Evolutionary conservation across 2,113 vertebrate species (phyloP).

Genomic region (Campylomormyrus numenius): DNA sequence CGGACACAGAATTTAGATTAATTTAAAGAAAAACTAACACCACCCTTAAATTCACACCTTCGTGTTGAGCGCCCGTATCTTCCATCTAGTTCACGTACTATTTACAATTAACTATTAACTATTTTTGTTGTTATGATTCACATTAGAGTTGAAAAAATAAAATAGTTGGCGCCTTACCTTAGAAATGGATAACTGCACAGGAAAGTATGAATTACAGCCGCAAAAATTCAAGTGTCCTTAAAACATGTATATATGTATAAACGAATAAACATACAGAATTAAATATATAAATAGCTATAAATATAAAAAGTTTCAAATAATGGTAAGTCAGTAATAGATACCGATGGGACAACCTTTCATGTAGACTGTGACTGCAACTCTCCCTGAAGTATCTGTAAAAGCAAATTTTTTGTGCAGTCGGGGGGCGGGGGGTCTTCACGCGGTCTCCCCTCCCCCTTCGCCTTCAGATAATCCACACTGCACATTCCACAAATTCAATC

Average conservation of each 20-base stretch:
- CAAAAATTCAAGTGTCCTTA: not conserved
- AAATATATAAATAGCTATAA: constrained; percentile 9
- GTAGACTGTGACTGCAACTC: not conserved
- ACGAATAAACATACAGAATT: not conserved
- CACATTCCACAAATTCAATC: constrained; percentile 1
- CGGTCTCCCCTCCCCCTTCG: not conserved
- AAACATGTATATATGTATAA: not conserved
- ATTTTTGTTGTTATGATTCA: not conserved
- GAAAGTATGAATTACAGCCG: not conserved
- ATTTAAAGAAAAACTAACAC: not conserved
- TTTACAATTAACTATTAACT: not conserved
- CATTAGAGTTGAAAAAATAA: not conserved
- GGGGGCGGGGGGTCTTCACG: not conserved
- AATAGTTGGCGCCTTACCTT: not conserved
- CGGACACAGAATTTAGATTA: not conserved
- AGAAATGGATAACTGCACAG: not conserved
- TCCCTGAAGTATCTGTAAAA: not conserved
- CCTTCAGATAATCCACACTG: not conserved
- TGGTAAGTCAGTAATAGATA: not conserved
- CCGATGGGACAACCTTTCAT: not conserved
- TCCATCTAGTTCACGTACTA: not conserved
- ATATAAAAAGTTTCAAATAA: not conserved
- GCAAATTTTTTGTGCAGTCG: not conserved
- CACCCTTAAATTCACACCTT: not conserved
- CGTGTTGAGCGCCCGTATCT: not conserved